phyloP scores from a whole-genome alignment of 2,113 vertebrate genomes.

The Sinocyclocheilus anophthalmus region DNA sequence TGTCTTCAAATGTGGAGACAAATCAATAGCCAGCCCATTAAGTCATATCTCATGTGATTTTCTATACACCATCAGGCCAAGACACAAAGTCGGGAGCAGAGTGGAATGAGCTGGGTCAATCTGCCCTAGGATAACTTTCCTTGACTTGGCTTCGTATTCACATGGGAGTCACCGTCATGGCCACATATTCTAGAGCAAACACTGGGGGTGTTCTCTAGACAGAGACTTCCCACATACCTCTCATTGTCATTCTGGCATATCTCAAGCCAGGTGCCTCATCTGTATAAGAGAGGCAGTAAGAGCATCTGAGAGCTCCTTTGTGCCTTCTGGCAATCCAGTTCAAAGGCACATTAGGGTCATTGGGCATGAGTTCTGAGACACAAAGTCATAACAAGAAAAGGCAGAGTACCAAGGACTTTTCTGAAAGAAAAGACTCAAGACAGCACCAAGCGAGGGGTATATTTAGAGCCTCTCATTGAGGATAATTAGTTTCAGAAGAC shows the following conservation, averaged over 20 bases:
- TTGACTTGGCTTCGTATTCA: conserved; percentile 24
- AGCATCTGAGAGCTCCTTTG: conserved; percentile 38
- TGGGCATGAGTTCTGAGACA: conserved; percentile 50
- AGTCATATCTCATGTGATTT: conserved; percentile 58
- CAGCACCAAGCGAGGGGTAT: conserved; percentile 48
- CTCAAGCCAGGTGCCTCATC: conserved; percentile 41
- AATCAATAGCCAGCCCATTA: conserved; percentile 78
- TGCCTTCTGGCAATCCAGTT: conserved; percentile 40
- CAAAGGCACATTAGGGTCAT: conserved; percentile 48
- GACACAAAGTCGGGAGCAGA: conserved; percentile 37
- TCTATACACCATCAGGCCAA: conserved; percentile 61
- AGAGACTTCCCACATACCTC: not conserved
- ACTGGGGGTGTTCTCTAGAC: conserved; percentile 9
- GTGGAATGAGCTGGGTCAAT: conserved; percentile 51
- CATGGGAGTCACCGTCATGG: conserved; percentile 60
- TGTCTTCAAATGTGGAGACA: conserved; percentile 67
- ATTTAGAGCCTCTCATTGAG: conserved; percentile 71
- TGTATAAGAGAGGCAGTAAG: conserved; percentile 31
- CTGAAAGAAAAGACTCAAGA: conserved; percentile 53
- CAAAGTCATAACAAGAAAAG: conserved; percentile 7
- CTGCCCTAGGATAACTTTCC: conserved; percentile 57
- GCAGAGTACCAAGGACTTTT: conserved; percentile 45
- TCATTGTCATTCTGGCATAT: conserved; percentile 40
- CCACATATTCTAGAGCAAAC: conserved; percentile 47
- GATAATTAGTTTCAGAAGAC: conserved; percentile 75